These are phyloP conservation scores for Strix uralensis DNA, from an alignment of 2,113 vertebrate genomes.

Conservation along the genomic window DNA sequence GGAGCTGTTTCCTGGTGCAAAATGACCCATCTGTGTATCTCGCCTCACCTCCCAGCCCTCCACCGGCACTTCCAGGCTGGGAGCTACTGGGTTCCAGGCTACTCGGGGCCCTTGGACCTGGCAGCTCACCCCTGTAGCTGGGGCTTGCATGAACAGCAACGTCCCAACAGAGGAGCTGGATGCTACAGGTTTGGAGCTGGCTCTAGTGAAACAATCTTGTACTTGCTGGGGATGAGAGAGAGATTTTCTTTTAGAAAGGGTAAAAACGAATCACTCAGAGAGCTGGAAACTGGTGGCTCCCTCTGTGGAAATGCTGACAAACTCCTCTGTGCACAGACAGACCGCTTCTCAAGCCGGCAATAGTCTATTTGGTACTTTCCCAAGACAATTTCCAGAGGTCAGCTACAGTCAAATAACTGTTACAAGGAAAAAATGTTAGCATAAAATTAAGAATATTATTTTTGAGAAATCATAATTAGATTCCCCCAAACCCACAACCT, in stretches of 20 bases:
- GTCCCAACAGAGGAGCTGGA: neutral
- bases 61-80: neutral
- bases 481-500: neutral
- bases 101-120: neutral
- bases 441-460: neutral
- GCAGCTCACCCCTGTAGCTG: neutral
- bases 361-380: neutral
- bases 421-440: neutral
- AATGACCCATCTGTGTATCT: rapidly evolving
- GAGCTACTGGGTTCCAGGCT: neutral
- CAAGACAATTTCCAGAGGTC: neutral
- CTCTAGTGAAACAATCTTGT: neutral
- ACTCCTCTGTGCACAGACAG: neutral
- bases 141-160: neutral
- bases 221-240: neutral
- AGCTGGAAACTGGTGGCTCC: neutral
- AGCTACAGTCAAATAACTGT: neutral
- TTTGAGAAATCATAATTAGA: neutral
- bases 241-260: neutral
- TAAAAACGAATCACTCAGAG: neutral
- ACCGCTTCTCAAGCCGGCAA: neutral
- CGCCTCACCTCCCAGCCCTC: neutral
- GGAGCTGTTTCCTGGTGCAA: rapidly evolving
- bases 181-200: neutral
- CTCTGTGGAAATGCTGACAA: neutral